phyloP scores from a whole-genome alignment of 2,888 invertebrate species.

The Congeria kusceri region DNA sequence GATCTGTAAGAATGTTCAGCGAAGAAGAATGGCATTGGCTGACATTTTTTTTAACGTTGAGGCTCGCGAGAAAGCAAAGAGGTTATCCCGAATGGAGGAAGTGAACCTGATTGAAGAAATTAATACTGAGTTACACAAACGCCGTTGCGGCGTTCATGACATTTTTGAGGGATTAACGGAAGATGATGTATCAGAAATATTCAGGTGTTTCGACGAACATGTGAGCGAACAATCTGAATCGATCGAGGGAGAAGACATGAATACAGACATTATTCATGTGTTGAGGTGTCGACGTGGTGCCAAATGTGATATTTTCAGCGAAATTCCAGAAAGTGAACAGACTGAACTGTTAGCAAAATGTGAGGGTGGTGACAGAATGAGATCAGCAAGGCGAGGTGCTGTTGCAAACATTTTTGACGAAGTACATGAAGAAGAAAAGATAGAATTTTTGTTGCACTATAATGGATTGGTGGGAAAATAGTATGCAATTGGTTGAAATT shows the following conservation, averaged over 20 bases:
- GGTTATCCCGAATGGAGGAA: too few relatives aligned
- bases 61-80: too few relatives aligned
- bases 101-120: too few relatives aligned
- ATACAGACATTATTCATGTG: neutral
- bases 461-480: too few relatives aligned
- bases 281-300: conserved; percentile 14
- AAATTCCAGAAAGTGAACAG: too few relatives aligned
- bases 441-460: too few relatives aligned
- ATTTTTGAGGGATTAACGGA: conserved; percentile 28
- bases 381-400: neutral
- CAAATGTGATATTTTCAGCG: too few relatives aligned
- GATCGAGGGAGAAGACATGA: conserved; percentile 14
- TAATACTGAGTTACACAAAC: neutral
- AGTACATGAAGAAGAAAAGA: neutral
- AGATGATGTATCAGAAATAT: conserved; percentile 21
- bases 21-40: conserved; percentile 39
- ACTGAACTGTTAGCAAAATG: too few relatives aligned
- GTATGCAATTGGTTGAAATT: too few relatives aligned
- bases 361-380: too few relatives aligned
- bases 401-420: conserved; percentile 7
- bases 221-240: neutral
- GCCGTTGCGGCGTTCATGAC: conserved; percentile 26
- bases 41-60: conserved; percentile 46
- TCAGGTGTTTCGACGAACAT: too few relatives aligned
- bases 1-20: too few relatives aligned